These are phyloP conservation scores for Centrocercus urophasianus DNA, from an alignment of 2,113 vertebrate species.

Conservation along the genomic window DNA sequence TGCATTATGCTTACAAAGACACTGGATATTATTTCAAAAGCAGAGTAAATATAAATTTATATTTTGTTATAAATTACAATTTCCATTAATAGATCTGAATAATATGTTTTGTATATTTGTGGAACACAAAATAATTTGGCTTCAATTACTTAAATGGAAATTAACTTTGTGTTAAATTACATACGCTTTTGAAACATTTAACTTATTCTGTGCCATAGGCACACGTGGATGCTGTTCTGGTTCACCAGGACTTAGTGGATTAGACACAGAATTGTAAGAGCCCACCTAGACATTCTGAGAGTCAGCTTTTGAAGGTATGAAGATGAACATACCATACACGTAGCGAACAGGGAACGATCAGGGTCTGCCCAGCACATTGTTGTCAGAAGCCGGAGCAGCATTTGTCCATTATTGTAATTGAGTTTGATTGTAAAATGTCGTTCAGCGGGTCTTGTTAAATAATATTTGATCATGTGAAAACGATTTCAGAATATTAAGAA, in stretches of 20 bases:
- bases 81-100: background rate
- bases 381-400: background rate
- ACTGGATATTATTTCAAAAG: background rate
- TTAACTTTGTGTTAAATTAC: constrained; percentile 5
- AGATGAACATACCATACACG: background rate
- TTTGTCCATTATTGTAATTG: background rate
- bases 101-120: background rate
- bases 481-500: background rate
- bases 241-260: background rate
- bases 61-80: background rate
- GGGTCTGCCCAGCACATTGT: background rate
- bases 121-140: background rate
- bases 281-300: background rate
- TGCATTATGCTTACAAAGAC: background rate
- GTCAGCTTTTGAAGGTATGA: background rate
- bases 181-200: background rate
- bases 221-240: background rate
- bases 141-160: background rate
- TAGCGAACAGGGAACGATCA: background rate
- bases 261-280: background rate
- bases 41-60: background rate
- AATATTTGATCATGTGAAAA: background rate
- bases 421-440: background rate
- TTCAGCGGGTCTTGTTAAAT: background rate
- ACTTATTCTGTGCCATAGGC: background rate